Evolutionary conservation across 2,888 invertebrate species (phyloP).

Genomic region (Leucophora obtusa): DNA sequence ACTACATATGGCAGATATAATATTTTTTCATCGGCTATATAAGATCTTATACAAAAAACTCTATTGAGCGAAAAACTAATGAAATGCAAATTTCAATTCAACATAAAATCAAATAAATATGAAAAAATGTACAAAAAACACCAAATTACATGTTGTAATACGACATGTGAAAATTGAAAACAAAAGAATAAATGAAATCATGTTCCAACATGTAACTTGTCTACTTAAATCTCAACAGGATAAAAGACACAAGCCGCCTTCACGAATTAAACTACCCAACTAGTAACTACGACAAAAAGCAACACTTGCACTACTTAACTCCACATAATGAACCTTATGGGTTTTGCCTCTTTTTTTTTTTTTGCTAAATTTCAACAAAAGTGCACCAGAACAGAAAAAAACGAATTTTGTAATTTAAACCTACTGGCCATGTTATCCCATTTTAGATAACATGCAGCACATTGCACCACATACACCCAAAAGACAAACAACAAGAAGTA

Average conservation of each 20-base stretch:
- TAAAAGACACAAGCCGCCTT: slow-evolving; percentile 61
- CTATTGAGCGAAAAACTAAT: no score
- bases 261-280: slow-evolving; percentile 62
- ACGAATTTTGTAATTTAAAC: slow-evolving; percentile 60
- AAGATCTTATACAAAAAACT: no score
- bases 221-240: slow-evolving; percentile 60
- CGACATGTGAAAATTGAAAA: slow-evolving; percentile 41
- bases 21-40: no score
- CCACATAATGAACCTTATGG: slow-evolving; percentile 53
- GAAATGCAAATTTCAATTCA: no score
- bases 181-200: slow-evolving; percentile 35
- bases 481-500: slow-evolving; percentile 34
- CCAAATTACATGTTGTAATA: slow-evolving; percentile 43
- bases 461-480: slow-evolving; percentile 12
- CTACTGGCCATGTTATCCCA: slow-evolving; percentile 62
- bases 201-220: slow-evolving; percentile 62
- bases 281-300: slow-evolving; percentile 45
- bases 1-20: no score
- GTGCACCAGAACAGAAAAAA: slow-evolving; percentile 40
- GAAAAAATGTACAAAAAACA: slow-evolving; percentile 27
- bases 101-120: not conserved
- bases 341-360: slow-evolving; percentile 24
- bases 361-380: slow-evolving; percentile 51
- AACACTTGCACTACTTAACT: slow-evolving; percentile 63
- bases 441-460: slow-evolving; percentile 59